A percentile compares a stretch with the other conserved stretches of the same genome.
phyloP scores from a whole-genome alignment of 2,888 invertebrate genomes.

The Aphidoletes aphidimyza region DNA sequence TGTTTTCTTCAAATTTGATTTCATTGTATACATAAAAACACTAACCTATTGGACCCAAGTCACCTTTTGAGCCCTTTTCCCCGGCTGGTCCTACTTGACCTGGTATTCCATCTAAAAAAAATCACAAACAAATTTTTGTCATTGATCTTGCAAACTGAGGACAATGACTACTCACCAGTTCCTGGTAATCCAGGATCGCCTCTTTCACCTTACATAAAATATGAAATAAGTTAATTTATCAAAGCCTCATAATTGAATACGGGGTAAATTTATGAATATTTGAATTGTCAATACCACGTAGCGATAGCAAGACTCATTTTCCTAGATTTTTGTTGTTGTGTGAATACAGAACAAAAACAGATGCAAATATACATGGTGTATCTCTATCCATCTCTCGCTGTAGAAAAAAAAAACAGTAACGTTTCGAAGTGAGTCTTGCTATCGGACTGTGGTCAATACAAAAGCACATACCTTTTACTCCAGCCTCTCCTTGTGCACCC shows the following conservation, averaged over 20 bases:
- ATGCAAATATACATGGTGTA: too few relatives aligned
- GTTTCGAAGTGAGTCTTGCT: neutral
- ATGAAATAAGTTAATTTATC: neutral
- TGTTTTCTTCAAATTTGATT: neutral
- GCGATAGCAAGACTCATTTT: too few relatives aligned
- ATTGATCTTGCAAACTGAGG: conserved; percentile 56
- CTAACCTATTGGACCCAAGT: conserved; percentile 77
- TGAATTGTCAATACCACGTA: too few relatives aligned
- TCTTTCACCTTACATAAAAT: conserved; percentile 70
- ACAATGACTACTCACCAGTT: conserved; percentile 62
- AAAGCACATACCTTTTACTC: conserved; percentile 76
- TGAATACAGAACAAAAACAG: too few relatives aligned
- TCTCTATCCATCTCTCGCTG: neutral
- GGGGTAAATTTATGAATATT: neutral
- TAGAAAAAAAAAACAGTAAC: neutral
- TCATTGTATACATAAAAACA: neutral
- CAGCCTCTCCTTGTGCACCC: conserved; percentile 94
- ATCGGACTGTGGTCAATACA: neutral
- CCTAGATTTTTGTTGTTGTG: too few relatives aligned
- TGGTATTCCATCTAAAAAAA: conserved; percentile 67
- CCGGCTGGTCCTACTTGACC: conserved; percentile 92
- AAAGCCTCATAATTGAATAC: neutral
- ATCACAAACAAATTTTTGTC: conserved; percentile 34
- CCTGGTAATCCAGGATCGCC: conserved; percentile 94
- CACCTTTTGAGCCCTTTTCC: conserved; percentile 87